Base-by-base conservation (phyloP, 2,888 invertebrate species). In the Eupithecia vulgata region DNA sequence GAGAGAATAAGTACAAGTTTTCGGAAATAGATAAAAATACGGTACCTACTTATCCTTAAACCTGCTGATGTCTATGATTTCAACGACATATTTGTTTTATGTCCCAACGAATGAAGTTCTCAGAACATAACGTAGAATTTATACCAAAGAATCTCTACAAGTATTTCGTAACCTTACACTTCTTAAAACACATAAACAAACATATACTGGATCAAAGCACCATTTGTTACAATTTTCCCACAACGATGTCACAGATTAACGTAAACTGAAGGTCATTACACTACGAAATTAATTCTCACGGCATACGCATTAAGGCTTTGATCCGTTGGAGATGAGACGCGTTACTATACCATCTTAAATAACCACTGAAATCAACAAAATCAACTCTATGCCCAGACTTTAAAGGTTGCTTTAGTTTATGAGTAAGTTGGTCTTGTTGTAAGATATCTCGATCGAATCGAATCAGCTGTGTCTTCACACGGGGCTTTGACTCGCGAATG, bases 201-300 rank as follows among this genome's bases (percentile, higher is more conserved):
- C 83, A 79, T 67, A 78, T 82, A 81, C 73, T 71, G 83, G 77
- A 84, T 83, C 82, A 82, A 77, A 80, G 21, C 71, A 79, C 81
- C 80, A 80, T 81, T 80, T 81, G 78, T 80, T 77, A 76, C 78
- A 57, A 76, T 81, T 87, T 89, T 91, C 88, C 84, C 88, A 88
- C 87, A 87, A 84, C 81, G 82, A 85, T 89, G 88, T 89, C 89
- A 89, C 87, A 86, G 87, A 86, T 86, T 86, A 82, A 80, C 82
- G 79, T 84, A 82, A 82, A 83, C 78, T 82, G 85, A 89, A 90
- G 90, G 90, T 91, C 90, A 88, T 90, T 90, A 88, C 84, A 87
- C 89, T 84, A 86, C 86, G 82, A 88, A 90, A 91, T 92, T 91
- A 91, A 92, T 93, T 93, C 93, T 91, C 93, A 92, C 92, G 88